Base-by-base conservation (phyloP, 2,113 vertebrate genomes). In the Nyctereutes procyonoides region DNA sequence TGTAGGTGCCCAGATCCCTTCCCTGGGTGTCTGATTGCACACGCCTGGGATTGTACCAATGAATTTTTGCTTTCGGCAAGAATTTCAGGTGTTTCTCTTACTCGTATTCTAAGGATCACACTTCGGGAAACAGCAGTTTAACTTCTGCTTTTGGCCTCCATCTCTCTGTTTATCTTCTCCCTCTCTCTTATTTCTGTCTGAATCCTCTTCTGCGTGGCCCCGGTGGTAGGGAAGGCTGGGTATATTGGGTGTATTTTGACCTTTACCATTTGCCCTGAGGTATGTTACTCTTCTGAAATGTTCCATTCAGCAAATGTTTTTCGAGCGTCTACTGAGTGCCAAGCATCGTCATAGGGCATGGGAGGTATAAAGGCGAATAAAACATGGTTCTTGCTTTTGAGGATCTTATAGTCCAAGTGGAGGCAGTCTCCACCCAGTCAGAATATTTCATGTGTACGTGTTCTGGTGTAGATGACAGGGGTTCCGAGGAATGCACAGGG, bases 211-310 rank as follows among this genome's bases (percentile, higher is more conserved):
- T 43, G 17, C 65, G 48, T 62, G 63, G 17, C 3, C 28, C 58
- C 30, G 9, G 13, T 87, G 32, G 19, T 67, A 51, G 17, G 63
- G n/a, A 95, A 51, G 55, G 22, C 35, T 28, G 7, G 4, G 2
- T 51, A n/a, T 90, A 7, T 65, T 53, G 56, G 58, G 3, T 84
- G 0, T n/a, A 2, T 86, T 81, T 65, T 77, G 67, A 62, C 73
- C 32, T 69, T 89, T 71, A 73, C 28, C 20, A 22, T 88, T 89
- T 56, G 16, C 20, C 30, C n/a, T 3, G n/a, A 67, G 69, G 30
- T 20, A 14, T 35, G 56, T 90, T 74, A 19, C 35, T 96, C 16
- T 95, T 92, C 81, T 87, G 15, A 96, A 89, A 62, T 73, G 7
- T 67, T 89, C n/a, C 77, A 17, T 77, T 82, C 3, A 55, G 30